phyloP scores from a whole-genome alignment of 2,113 vertebrate species.

The Mus pahari region DNA sequence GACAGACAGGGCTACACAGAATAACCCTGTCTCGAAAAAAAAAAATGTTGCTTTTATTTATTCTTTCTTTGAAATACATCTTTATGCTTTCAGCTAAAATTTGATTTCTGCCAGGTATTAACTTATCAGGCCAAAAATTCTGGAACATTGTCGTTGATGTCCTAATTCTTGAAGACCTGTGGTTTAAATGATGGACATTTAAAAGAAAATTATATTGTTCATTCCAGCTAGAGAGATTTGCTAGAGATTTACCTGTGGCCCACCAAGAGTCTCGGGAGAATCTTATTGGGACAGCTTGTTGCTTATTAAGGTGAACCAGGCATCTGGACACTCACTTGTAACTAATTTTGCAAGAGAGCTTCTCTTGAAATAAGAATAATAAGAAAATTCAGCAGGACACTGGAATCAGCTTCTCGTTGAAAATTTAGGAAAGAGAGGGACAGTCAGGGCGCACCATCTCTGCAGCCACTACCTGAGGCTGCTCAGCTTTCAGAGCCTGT shows the following conservation, averaged over 20 bases:
- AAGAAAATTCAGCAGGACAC: no score
- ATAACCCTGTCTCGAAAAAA: no score
- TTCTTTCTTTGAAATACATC: not conserved
- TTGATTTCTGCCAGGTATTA: not conserved
- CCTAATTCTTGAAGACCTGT: conserved; percentile 23
- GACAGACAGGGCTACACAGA: no score
- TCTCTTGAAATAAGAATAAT: no score
- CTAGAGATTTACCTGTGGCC: not conserved
- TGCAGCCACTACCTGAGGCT: not conserved
- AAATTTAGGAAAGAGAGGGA: conserved; percentile 23
- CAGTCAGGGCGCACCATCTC: not conserved
- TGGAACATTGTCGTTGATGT: not conserved
- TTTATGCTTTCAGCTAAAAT: conserved; percentile 4
- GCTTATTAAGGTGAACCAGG: conserved; percentile 1
- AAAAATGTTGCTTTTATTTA: not conserved
- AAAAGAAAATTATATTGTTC: not conserved
- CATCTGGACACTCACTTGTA: not conserved
- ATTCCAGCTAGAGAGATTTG: not conserved
- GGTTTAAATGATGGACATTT: conserved; percentile 13
- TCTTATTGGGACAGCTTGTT: not conserved
- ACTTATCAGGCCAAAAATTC: conserved; percentile 19
- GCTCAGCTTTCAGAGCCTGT: no score
- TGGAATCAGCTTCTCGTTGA: not conserved
- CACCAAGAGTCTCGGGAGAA: not conserved
- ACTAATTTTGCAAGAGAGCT: not conserved